Evolutionary conservation across 2,888 invertebrate genomes (phyloP).

Genomic region (Cephonodes hylas): DNA sequence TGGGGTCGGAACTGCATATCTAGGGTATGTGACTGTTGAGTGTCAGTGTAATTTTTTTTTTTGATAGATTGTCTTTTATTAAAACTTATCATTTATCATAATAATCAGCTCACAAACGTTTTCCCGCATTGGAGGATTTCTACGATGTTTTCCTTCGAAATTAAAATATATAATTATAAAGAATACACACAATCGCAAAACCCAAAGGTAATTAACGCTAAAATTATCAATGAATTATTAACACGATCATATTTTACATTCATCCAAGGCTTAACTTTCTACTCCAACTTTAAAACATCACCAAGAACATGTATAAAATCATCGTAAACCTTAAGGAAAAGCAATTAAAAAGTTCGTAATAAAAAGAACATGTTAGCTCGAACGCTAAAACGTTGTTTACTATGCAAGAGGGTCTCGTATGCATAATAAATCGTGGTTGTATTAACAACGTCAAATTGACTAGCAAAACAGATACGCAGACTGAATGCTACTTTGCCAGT

Average conservation of each 20-base stretch:
- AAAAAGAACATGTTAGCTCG: not conserved
- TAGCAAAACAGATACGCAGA: slow-evolving; percentile 25
- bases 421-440: slow-evolving; percentile 24
- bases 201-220: no score
- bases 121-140: no score
- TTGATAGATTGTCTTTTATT: no score
- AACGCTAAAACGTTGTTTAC: not conserved
- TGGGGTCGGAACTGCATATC: no score
- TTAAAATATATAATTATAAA: no score
- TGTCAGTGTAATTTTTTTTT: no score
- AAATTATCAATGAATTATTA: no score
- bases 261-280: not conserved
- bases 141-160: no score
- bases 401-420: slow-evolving; percentile 15
- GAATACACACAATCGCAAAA: no score
- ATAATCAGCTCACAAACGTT: no score
- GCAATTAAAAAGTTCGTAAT: slow-evolving; percentile 2
- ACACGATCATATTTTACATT: not conserved
- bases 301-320: not conserved
- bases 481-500: slow-evolving; percentile 18
- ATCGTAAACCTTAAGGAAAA: not conserved
- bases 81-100: no score
- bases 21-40: no score
- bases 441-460: slow-evolving; percentile 29
- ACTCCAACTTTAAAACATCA: not conserved